A percentile compares a stretch with the other conserved stretches of the same genome.
These are phyloP conservation scores for Sphaerophoria taeniata DNA, from an alignment of 2,888 invertebrate genomes.

Conservation along the genomic window DNA sequence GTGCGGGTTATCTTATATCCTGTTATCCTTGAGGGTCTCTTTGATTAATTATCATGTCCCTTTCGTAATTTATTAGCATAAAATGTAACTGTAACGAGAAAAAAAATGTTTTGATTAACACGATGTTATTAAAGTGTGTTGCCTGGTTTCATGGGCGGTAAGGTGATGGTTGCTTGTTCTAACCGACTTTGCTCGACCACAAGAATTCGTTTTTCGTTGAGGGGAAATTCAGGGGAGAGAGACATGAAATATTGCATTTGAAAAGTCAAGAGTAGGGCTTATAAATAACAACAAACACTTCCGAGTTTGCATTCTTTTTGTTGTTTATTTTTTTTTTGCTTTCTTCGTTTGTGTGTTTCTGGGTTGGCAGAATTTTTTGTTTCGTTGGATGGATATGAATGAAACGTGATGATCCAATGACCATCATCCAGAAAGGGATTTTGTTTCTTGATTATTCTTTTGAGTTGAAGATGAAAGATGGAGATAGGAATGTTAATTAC, in stretches of 20 bases:
- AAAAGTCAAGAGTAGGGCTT: conserved; percentile 50
- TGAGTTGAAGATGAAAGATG: conserved; percentile 6
- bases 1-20: conserved; percentile 54
- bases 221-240: background rate
- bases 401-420: conserved; percentile 59
- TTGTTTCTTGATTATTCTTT: background rate
- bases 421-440: conserved; percentile 11
- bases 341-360: background rate
- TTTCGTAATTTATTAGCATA: conserved; percentile 78
- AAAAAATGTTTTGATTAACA: conserved; percentile 67
- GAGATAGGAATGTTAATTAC: conserved; percentile 62
- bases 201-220: background rate
- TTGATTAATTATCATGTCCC: conserved; percentile 70
- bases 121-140: conserved; percentile 30
- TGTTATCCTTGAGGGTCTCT: conserved; percentile 73
- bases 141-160: conserved; percentile 3
- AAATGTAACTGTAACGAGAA: conserved; percentile 78
- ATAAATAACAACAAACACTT: conserved; percentile 28
- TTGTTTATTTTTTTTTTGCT: conserved; percentile 6
- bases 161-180: conserved; percentile 8
- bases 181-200: conserved; percentile 14
- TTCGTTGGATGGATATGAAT: conserved; percentile 31
- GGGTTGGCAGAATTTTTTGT: background rate
- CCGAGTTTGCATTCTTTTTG: conserved; percentile 44
- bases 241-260: conserved; percentile 56